Evolutionary conservation across 2,888 invertebrate genomes (phyloP), one percentile per base, ranked within the genome.

Genomic region (Apeira syringaria): DNA sequence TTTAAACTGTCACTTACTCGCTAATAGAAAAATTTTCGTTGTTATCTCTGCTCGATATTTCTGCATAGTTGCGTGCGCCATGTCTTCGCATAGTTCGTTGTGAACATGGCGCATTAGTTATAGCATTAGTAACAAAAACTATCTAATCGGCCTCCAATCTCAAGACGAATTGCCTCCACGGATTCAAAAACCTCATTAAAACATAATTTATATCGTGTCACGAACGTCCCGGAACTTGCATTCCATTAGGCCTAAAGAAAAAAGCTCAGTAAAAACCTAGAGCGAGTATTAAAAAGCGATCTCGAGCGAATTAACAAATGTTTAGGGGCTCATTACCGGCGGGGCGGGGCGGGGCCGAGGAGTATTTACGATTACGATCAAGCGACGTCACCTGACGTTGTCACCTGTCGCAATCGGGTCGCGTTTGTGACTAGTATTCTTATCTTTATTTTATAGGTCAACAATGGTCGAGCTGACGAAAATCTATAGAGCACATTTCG

Each of bases 221-320:
- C 38, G 43, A 47, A 10, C 22, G 20, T 26, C 20, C 45, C 36
- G 47, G 47, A 52, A 52, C 37, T 42, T 5, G 20, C 11, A 40
- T 35, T 27, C 33, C 33, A 47, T 46, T 46, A 46, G 25, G 8
- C 8, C 17, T 18, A 33, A 25, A 35, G 8, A 44, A 42, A 44
- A 37, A 15, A 7, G 12, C 2, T 5, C 7, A 32, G 57, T 56
- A 73, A 75, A 72, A 64, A 47, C 33, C 15, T 38, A 31, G 37
- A 56, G 52, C 39, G 15, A 33, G 66, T 78, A 87, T 87, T 84
- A 85, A 85, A 83, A 82, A 79, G 58, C 64, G 77, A 83, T 81
- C 57, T 64, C 63, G 52, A 55, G 50, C 61, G 57, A 71, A 84
- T 82, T 81, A 84, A 80, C 80, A 72, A 81, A 80, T 78, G 75